These are phyloP conservation scores for Apis dorsata DNA, from an alignment of 1,140 invertebrate species.

Conservation along the genomic window DNA sequence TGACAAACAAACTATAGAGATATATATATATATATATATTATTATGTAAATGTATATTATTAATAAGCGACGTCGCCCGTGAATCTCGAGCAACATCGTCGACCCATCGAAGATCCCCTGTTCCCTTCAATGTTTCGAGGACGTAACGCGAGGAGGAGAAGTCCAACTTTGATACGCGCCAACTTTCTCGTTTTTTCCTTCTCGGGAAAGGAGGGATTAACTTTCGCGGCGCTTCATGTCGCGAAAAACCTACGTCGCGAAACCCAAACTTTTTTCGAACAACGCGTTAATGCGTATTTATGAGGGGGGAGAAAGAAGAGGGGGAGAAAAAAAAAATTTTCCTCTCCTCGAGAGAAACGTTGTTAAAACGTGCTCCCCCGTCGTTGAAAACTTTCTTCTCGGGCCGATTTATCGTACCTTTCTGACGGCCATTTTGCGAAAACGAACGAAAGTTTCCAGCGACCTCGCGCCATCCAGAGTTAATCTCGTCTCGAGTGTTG, in stretches of 20 bases:
- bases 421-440: too few species aligned
- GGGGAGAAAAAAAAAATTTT: too few species aligned
- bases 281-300: neutral
- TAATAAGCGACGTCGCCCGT: constrained; percentile 44
- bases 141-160: neutral
- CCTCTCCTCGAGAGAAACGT: too few species aligned
- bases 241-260: neutral
- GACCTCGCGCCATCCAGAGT: neutral
- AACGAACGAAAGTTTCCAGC: too few species aligned
- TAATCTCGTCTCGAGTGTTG: too few species aligned
- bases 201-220: neutral
- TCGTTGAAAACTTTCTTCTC: too few species aligned
- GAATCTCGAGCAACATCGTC: constrained; percentile 32
- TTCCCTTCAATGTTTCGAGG: neutral
- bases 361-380: neutral
- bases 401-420: neutral
- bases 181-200: neutral
- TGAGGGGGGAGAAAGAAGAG: too few species aligned
- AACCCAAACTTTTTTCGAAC: neutral
- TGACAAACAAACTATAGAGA: constrained; percentile 25
- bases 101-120: constrained; percentile 4
- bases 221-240: neutral
- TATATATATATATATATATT: neutral
- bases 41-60: constrained; percentile 9
- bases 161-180: neutral